A percentile compares a stretch with the other conserved stretches of the same genome.
These are phyloP conservation scores for Delia radicum DNA, from an alignment of 1,140 invertebrate genomes.

Conservation along the genomic window DNA sequence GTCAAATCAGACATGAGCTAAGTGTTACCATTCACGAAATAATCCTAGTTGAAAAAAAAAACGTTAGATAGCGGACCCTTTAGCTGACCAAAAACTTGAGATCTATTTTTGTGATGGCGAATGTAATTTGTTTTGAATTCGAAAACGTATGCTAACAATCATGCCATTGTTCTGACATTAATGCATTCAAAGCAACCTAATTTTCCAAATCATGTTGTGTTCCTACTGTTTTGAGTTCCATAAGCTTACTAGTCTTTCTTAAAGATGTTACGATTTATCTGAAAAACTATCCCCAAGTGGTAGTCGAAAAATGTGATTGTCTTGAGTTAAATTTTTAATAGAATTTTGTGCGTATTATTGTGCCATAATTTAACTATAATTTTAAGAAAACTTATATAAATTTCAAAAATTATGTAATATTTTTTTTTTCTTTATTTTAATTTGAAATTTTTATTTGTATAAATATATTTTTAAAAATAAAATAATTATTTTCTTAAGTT, in stretches of 20 bases:
- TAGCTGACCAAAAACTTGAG: constrained; percentile 53
- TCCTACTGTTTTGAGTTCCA: constrained; percentile 45
- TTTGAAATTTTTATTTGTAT: background rate
- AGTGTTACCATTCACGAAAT: too few species aligned
- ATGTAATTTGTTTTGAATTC: constrained; percentile 51
- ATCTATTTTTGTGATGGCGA: constrained; percentile 51
- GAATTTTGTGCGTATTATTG: too few species aligned
- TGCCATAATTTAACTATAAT: too few species aligned
- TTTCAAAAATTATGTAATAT: too few species aligned
- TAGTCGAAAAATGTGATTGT: constrained; percentile 50
- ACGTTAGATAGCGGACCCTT: too few species aligned
- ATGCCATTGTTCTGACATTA: constrained; percentile 51
- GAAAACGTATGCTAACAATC: constrained; percentile 55
- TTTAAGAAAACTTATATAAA: too few species aligned
- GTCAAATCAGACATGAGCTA: too few species aligned
- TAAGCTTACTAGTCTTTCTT: constrained; percentile 46
- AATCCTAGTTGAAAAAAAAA: too few species aligned
- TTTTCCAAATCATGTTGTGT: constrained; percentile 50
- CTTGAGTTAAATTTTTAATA: constrained; percentile 32
- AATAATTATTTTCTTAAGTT: constrained; percentile 14
- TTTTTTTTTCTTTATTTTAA: background rate
- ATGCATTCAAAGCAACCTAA: constrained; percentile 52
- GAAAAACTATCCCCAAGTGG: constrained; percentile 48
- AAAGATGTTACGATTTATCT: constrained; percentile 50
- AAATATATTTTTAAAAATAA: background rate